Conservation (phyloP, 2,797 vertebrate species). For the Melanotaenia trifasciata region DNA sequence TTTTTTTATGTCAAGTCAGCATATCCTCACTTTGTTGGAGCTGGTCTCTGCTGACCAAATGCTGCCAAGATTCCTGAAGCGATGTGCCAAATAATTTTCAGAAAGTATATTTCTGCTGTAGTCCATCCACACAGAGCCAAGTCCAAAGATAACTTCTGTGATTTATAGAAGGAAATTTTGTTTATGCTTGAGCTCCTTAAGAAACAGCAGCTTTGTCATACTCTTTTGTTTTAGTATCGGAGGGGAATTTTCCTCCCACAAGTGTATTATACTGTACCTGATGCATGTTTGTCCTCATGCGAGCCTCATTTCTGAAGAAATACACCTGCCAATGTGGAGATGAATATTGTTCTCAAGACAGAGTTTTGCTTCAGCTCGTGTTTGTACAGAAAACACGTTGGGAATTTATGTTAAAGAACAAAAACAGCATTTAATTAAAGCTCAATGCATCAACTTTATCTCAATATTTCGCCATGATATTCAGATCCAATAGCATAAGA, state of each 20-base stretch:
- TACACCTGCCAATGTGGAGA: constrained; percentile 56
- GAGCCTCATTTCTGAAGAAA: constrained; percentile 47
- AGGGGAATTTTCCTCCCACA: constrained; percentile 66
- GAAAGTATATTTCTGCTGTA: constrained; percentile 78
- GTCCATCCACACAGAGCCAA: constrained; percentile 43
- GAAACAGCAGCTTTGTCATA: constrained; percentile 51
- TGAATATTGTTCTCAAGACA: constrained; percentile 12
- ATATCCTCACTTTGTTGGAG: constrained; percentile 89
- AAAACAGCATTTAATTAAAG: background rate
- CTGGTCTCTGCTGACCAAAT: constrained; percentile 85
- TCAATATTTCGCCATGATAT: constrained; percentile 1
- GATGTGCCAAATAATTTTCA: constrained; percentile 87
- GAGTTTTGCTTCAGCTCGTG: constrained; percentile 33
- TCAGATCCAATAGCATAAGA: background rate
- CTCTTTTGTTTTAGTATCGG: constrained; percentile 61
- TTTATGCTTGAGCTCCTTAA: constrained; percentile 61
- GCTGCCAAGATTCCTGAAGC: constrained; percentile 87
- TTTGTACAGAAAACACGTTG: constrained; percentile 48
- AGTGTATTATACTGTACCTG: constrained; percentile 42
- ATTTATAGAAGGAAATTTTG: constrained; percentile 65
- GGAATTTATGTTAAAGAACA: constrained; percentile 24
- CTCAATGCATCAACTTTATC: background rate
- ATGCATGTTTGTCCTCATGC: constrained; percentile 40
- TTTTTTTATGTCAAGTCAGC: constrained; percentile 89
- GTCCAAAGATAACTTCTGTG: constrained; percentile 68